Evolutionary conservation across 2,888 invertebrate species (phyloP), one percentile per base, ranked within the genome.

Genomic region (Lepidonotus clava): DNA sequence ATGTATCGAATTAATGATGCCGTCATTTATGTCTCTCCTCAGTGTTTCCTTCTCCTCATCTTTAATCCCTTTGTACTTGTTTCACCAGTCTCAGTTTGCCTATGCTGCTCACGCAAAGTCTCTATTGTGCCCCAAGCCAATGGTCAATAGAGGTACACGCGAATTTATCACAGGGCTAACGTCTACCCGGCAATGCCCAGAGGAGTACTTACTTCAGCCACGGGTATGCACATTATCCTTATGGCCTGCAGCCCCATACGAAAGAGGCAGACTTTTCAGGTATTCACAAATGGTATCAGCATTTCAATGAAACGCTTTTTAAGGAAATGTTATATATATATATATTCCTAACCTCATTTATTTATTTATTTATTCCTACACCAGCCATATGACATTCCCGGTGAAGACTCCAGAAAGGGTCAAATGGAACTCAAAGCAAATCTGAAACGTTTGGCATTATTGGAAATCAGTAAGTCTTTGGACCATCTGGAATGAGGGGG

Each of bases 1-100:
- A 61, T 2, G 61, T 61, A 61, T 61, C 61, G 61, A 61, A 61
- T 61, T 61, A 61, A 61, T 61, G 28, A 61, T 11, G 24, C 28
- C 61, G 28, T 28, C 24, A 11, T 18, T 24, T 14, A 32, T 61
- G 28, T 24, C 28, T 56, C 61, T 32, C 2, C 53, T 53, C 53
- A 53, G 61, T 61, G 28, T 28, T 32, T n/a, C n/a, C n/a, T n/a
- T n/a, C n/a, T n/a, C 61, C 11, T 32, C 61, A 28, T 61, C 61
- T 61, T 61, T 61, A 61, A 61, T 61, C 28, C 61, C 24, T n/a
- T 61, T n/a, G 61, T 61, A 53, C 53, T n/a, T 53, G 53, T n/a
- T 53, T 53, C n/a, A n/a, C 2, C 21, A 2, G 21, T n/a, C 18
- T 53, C 53, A 53, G 53, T 53, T 53, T 53, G n/a, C 53, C 18